A percentile compares a stretch with the other conserved stretches of the same genome.
These are phyloP conservation scores for Pediacus dermestoides DNA, from an alignment of 2,888 invertebrate genomes.

Conservation along the genomic window DNA sequence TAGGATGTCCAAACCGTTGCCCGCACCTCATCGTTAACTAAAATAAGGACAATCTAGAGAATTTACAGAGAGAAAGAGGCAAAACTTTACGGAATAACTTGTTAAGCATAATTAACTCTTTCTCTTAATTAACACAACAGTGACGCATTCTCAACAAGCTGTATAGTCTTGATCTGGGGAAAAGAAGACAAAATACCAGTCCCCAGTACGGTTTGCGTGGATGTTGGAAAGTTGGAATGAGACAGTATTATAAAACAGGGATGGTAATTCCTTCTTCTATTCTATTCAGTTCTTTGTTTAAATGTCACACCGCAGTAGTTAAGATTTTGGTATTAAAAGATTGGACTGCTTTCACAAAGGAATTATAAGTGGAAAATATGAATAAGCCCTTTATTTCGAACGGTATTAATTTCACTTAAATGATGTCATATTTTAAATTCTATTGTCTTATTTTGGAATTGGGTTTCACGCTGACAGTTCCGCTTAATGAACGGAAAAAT, in stretches of 20 bases:
- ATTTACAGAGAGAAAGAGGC: slow-evolving; percentile 27
- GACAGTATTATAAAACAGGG: slow-evolving; percentile 1
- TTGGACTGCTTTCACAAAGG: slow-evolving; percentile 20
- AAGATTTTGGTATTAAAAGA: slow-evolving; percentile 30
- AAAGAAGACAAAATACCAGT: no score
- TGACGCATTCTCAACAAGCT: slow-evolving; percentile 46
- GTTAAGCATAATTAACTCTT: slow-evolving; percentile 49
- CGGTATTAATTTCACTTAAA: slow-evolving; percentile 23
- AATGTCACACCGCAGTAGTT: slow-evolving; percentile 33
- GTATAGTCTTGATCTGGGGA: slow-evolving; percentile 11
- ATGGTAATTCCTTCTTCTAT: slow-evolving; percentile 17
- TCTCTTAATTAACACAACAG: slow-evolving; percentile 49
- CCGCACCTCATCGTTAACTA: slow-evolving; percentile 4
- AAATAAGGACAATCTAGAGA: slow-evolving; percentile 3
- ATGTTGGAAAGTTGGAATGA: neutral
- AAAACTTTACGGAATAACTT: slow-evolving; percentile 46
- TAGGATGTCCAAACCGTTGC: slow-evolving; percentile 2
- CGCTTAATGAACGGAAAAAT: no score
- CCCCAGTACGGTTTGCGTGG: neutral
- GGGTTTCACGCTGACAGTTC: slow-evolving; percentile 8
- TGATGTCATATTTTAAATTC: slow-evolving; percentile 25
- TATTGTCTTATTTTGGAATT: slow-evolving; percentile 27
- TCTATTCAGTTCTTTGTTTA: slow-evolving; percentile 32
- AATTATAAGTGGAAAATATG: slow-evolving; percentile 20
- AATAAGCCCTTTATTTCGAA: slow-evolving; percentile 20